These are phyloP conservation scores for Bilobella aurantiaca DNA, from an alignment of 1,140 invertebrate genomes.

Conservation along the genomic window DNA sequence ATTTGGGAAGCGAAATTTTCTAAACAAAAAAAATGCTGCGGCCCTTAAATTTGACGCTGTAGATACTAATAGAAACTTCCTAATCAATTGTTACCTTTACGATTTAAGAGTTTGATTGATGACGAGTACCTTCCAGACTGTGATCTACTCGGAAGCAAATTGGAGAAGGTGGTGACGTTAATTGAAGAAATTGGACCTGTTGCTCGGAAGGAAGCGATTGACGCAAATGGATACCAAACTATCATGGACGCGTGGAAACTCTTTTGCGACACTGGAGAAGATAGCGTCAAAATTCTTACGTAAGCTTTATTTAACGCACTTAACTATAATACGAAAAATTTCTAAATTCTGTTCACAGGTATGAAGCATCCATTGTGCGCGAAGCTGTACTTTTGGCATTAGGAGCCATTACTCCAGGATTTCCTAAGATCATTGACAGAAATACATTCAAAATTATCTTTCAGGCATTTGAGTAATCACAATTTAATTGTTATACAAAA, in stretches of 20 bases:
- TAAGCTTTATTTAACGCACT: conserved; percentile 4
- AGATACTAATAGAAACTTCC: too few species aligned
- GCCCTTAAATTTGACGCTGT: too few species aligned
- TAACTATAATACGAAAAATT: neutral
- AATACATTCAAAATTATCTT: conserved; percentile 13
- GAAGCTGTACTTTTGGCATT: conserved; percentile 8
- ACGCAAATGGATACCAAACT: conserved; percentile 4
- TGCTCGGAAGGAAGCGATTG: neutral
- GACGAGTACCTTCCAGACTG: too few species aligned
- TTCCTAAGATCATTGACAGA: conserved; percentile 18
- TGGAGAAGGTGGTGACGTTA: too few species aligned
- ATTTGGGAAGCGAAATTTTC: too few species aligned
- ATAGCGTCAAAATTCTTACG: conserved; percentile 7
- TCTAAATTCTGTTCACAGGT: neutral
- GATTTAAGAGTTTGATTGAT: too few species aligned
- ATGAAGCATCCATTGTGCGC: conserved; percentile 6
- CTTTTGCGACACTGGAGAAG: conserved; percentile 16
- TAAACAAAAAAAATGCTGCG: too few species aligned
- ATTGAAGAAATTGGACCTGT: neutral
- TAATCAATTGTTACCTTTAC: too few species aligned
- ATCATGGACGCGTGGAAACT: conserved; percentile 10
- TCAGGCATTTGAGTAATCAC: conserved; percentile 21
- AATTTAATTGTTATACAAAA: neutral
- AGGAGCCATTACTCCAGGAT: conserved; percentile 2
- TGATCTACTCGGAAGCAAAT: too few species aligned